phyloP scores from a whole-genome alignment of 2,113 vertebrate genomes.

The Podarcis muralis region DNA sequence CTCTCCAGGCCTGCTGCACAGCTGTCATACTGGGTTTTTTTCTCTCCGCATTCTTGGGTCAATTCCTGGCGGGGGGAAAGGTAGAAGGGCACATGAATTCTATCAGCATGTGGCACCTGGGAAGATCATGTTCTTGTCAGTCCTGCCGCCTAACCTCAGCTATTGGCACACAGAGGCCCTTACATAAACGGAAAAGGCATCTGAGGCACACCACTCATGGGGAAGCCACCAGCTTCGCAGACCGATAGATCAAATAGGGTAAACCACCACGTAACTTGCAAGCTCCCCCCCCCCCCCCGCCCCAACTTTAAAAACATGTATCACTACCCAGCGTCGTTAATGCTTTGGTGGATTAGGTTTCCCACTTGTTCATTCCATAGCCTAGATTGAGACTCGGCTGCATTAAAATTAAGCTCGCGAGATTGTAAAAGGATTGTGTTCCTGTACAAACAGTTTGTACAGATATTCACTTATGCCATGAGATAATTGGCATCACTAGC shows the following conservation, averaged over 20 bases:
- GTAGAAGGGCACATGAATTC: slow-evolving; percentile 54
- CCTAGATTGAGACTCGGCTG: background rate
- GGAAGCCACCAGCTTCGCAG: background rate
- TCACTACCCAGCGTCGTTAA: background rate
- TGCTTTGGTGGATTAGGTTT: no score
- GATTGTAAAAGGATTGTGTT: background rate
- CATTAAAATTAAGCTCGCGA: background rate
- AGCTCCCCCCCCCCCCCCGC: background rate
- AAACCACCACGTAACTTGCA: slow-evolving; percentile 7
- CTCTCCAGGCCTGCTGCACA: slow-evolving; percentile 94
- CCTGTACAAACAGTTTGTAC: background rate
- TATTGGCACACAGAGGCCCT: slow-evolving; percentile 58
- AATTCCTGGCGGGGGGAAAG: slow-evolving; percentile 83
- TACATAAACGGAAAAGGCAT: slow-evolving; percentile 59
- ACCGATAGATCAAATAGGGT: background rate
- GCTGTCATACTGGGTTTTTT: slow-evolving; percentile 92
- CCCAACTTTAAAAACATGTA: background rate
- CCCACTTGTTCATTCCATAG: background rate
- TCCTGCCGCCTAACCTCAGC: slow-evolving; percentile 58
- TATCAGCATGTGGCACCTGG: slow-evolving; percentile 49
- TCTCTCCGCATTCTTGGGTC: slow-evolving; percentile 88
- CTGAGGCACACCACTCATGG: slow-evolving; percentile 44
- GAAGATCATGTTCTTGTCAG: slow-evolving; percentile 55
- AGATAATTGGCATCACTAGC: background rate
- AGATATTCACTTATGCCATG: background rate